Evolutionary conservation across 2,888 invertebrate genomes (phyloP).

Genomic region (Cinara cedri): DNA sequence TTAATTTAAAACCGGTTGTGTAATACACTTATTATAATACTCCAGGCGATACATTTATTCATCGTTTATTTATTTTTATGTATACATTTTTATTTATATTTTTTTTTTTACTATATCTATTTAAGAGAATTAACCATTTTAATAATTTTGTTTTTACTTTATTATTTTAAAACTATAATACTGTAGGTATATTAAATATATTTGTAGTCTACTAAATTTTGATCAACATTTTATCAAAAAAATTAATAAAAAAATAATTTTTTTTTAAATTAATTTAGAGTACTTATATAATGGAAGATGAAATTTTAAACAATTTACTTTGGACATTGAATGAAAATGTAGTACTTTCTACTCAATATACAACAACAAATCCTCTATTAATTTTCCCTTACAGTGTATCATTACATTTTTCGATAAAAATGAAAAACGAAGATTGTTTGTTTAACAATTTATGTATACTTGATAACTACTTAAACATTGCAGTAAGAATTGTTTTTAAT

Average conservation of each 20-base stretch:
- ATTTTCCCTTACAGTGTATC: slow-evolving; percentile 20
- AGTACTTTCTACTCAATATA: not conserved
- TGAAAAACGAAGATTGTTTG: slow-evolving; percentile 13
- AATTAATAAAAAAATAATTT: not conserved
- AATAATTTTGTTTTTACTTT: too few relatives aligned
- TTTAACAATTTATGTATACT: slow-evolving; percentile 25
- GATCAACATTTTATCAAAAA: too few relatives aligned
- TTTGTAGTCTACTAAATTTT: too few relatives aligned
- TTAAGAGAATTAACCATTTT: too few relatives aligned
- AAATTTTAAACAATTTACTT: not conserved
- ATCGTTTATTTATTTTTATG: too few relatives aligned
- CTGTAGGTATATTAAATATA: too few relatives aligned
- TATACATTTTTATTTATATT: too few relatives aligned
- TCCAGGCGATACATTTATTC: too few relatives aligned
- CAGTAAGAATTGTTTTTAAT: slow-evolving; percentile 16
- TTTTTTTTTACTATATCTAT: too few relatives aligned
- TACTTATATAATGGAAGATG: not conserved
- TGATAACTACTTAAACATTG: not conserved
- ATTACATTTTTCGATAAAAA: slow-evolving; percentile 18
- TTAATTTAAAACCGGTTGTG: too few relatives aligned
- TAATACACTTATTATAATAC: too few relatives aligned
- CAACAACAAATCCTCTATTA: not conserved
- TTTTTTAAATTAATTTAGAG: not conserved
- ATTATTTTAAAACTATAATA: too few relatives aligned
- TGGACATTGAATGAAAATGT: slow-evolving; percentile 6